These are phyloP conservation scores for Heliconius congener DNA, from an alignment of 1,140 invertebrate genomes.

Conservation along the genomic window DNA sequence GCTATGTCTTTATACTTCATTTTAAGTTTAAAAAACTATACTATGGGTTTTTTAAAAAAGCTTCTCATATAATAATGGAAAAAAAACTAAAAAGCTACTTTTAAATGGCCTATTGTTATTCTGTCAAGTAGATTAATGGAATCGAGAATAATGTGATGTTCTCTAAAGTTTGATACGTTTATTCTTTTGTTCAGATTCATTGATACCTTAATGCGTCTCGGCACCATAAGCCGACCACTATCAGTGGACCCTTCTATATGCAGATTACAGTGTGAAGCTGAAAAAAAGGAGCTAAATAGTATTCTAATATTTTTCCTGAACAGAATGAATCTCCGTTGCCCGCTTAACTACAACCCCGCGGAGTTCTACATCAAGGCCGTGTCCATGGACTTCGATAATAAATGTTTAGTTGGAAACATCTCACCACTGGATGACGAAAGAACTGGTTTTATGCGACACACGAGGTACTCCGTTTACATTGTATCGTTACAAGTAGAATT, in stretches of 20 bases:
- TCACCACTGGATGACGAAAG: constrained; percentile 25
- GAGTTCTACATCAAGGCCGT: constrained; percentile 85
- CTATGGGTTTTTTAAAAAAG: too few species aligned
- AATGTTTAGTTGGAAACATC: constrained; percentile 42
- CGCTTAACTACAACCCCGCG: constrained; percentile 86
- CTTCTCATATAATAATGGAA: too few species aligned
- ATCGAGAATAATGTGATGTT: background rate
- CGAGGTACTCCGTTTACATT: constrained; percentile 25
- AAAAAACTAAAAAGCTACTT: background rate
- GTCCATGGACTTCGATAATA: constrained; percentile 35
- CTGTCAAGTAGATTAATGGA: background rate
- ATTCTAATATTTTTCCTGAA: constrained; percentile 33
- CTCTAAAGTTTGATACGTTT: too few species aligned
- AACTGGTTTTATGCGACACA: constrained; percentile 22
- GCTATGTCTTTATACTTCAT: too few species aligned
- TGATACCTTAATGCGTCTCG: background rate
- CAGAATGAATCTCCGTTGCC: constrained; percentile 79
- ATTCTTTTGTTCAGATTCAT: background rate
- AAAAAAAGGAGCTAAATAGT: background rate
- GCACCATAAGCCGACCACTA: background rate
- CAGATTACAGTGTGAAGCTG: too few species aligned
- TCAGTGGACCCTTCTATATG: too few species aligned
- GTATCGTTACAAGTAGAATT: background rate
- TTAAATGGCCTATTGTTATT: background rate
- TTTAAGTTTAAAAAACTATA: too few species aligned